A percentile compares a stretch with the other conserved stretches of the same genome.
Conservation (phyloP, 2,888 invertebrate species). For the Sesia bembeciformis region DNA sequence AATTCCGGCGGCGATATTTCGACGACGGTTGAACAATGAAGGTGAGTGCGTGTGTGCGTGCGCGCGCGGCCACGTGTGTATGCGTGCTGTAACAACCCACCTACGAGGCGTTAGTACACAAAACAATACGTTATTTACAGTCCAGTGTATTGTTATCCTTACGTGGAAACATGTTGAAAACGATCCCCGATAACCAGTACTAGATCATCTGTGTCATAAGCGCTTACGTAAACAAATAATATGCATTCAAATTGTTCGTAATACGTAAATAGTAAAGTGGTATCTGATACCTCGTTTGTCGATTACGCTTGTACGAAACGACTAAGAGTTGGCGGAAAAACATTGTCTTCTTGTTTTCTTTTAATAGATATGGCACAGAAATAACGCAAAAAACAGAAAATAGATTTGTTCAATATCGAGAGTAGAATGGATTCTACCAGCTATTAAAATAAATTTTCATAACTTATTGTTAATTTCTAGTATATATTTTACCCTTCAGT, state of each 20-base stretch:
- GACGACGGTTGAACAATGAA: slow-evolving; percentile 28
- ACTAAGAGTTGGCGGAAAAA: no score
- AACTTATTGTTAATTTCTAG: no score
- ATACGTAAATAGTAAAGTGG: neutral
- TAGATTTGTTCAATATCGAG: no score
- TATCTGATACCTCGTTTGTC: no score
- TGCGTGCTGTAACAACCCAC: slow-evolving; percentile 4
- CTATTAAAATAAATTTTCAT: no score
- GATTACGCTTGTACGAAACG: no score
- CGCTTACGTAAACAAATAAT: neutral
- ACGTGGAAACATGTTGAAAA: neutral
- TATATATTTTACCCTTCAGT: no score
- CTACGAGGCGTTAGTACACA: slow-evolving; percentile 5
- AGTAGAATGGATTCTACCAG: no score
- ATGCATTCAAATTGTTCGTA: neutral
- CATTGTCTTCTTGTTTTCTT: no score
- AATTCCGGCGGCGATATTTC: slow-evolving; percentile 21
- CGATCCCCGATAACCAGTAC: neutral
- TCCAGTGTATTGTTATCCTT: neutral
- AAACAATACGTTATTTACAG: slow-evolving; percentile 5
- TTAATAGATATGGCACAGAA: no score
- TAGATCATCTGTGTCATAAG: neutral
- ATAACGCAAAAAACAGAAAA: no score
- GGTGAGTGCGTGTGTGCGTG: slow-evolving; percentile 7
- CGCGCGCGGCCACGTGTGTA: neutral